Percentiles rank a stretch among this genome's conserved stretches.
Conservation (phyloP, 2,888 invertebrate species). For the Acleris laterana region DNA sequence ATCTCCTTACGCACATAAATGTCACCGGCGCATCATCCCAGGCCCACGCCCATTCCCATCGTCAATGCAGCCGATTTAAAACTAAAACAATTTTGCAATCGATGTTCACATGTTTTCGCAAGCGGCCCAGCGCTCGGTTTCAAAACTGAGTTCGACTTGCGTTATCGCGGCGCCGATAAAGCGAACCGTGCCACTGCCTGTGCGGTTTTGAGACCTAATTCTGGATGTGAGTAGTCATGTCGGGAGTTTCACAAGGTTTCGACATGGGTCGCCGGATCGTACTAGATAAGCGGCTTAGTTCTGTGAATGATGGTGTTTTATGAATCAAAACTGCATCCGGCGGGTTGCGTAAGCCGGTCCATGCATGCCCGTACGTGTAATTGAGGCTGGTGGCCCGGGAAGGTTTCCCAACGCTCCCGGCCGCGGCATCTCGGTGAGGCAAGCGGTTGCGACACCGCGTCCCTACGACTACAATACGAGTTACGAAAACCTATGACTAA, state of each 20-base stretch:
- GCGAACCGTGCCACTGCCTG: constrained; percentile 71
- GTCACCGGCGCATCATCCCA: constrained; percentile 52
- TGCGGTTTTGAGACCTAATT: constrained; percentile 79
- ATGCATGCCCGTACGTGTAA: constrained; percentile 60
- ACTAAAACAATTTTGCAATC: constrained; percentile 83
- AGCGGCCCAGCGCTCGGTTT: constrained; percentile 82
- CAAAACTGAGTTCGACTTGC: constrained; percentile 80
- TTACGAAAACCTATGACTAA: constrained; percentile 83
- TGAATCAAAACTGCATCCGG: constrained; percentile 68
- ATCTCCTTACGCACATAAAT: constrained; percentile 66
- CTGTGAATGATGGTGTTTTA: constrained; percentile 41
- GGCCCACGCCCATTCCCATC: constrained; percentile 48
- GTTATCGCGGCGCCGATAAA: constrained; percentile 82
- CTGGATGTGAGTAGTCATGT: constrained; percentile 45
- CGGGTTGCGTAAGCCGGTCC: constrained; percentile 66
- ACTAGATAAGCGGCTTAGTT: constrained; percentile 43
- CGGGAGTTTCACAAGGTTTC: constrained; percentile 40
- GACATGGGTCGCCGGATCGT: constrained; percentile 37
- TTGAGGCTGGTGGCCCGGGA: constrained; percentile 74
- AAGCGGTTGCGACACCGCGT: constrained; percentile 78
- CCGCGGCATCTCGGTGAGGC: constrained; percentile 80
- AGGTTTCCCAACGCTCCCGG: constrained; percentile 78
- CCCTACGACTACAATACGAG: constrained; percentile 82
- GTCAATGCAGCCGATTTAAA: constrained; percentile 75
- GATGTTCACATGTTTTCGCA: constrained; percentile 85